Evolutionary conservation across 2,797 vertebrate genomes (phyloP).

Genomic region (Amblyopsis hoosieri): DNA sequence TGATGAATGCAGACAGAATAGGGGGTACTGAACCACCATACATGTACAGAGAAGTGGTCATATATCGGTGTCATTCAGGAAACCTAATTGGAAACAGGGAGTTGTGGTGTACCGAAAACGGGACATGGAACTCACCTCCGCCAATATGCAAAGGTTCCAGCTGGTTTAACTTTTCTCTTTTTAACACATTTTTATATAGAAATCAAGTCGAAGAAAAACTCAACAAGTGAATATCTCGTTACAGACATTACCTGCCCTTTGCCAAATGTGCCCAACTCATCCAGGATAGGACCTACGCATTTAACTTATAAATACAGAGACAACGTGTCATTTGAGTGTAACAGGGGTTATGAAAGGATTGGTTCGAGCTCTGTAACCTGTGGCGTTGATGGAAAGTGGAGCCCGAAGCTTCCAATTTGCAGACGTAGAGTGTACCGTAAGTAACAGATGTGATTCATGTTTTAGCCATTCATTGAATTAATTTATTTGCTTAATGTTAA

Average conservation of each 20-base stretch:
- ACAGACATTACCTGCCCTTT: constrained; percentile 57
- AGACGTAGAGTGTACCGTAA: constrained; percentile 29
- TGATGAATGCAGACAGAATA: constrained; percentile 9
- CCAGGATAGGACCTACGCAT: constrained; percentile 12
- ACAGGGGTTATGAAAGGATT: background rate
- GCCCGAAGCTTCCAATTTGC: constrained; percentile 56
- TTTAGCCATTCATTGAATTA: background rate
- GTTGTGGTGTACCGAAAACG: constrained; percentile 66
- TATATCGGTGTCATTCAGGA: constrained; percentile 58
- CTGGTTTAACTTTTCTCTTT: background rate
- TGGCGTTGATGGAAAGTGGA: constrained; percentile 48
- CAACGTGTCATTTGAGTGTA: constrained; percentile 39
- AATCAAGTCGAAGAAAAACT: background rate
- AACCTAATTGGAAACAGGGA: constrained; percentile 48
- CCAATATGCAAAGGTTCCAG: constrained; percentile 68
- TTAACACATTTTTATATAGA: constrained; percentile 1
- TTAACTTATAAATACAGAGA: constrained; percentile 16
- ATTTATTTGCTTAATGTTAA: background rate
- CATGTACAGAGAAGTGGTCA: constrained; percentile 41
- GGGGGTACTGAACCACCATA: constrained; percentile 13
- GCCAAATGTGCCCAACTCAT: constrained; percentile 41
- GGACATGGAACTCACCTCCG: constrained; percentile 67
- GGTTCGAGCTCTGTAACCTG: constrained; percentile 50
- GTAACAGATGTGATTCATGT: background rate
- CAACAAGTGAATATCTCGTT: background rate